Evolutionary conservation across 2,888 invertebrate species (phyloP).

Genomic region (Coelopa pilipes): DNA sequence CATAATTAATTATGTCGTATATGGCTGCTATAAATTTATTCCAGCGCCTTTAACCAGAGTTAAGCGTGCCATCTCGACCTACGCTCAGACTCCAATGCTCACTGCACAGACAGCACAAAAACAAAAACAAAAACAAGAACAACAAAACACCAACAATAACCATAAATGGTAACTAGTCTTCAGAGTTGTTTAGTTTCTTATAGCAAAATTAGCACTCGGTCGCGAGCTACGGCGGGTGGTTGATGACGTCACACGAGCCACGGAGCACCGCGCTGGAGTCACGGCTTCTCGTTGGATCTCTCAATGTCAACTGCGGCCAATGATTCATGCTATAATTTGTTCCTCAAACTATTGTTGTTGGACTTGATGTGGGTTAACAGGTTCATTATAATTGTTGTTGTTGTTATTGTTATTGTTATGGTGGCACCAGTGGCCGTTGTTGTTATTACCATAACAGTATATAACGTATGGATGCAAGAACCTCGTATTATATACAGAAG

Average conservation of each 20-base stretch:
- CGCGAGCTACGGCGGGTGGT: neutral
- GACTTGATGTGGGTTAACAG: neutral
- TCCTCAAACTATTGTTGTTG: neutral
- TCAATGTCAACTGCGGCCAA: conserved; percentile 32
- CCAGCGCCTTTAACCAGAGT: neutral
- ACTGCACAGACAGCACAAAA: no score
- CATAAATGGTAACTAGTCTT: neutral
- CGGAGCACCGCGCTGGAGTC: no score
- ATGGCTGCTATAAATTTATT: neutral
- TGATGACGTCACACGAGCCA: conserved; percentile 5
- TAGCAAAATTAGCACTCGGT: neutral
- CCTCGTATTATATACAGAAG: no score
- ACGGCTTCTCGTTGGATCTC: neutral
- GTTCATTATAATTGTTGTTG: neutral
- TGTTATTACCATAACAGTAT: no score
- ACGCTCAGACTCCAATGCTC: no score
- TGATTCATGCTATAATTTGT: conserved; percentile 27
- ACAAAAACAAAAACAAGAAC: no score
- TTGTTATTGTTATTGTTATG: neutral
- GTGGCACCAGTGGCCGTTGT: no score
- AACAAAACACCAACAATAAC: neutral
- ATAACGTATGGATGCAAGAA: no score
- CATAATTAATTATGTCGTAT: neutral
- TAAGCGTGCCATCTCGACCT: neutral
- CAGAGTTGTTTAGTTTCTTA: neutral